These are phyloP conservation scores for Dascyllus trimaculatus DNA, from an alignment of 2,113 vertebrate species.

Conservation along the genomic window DNA sequence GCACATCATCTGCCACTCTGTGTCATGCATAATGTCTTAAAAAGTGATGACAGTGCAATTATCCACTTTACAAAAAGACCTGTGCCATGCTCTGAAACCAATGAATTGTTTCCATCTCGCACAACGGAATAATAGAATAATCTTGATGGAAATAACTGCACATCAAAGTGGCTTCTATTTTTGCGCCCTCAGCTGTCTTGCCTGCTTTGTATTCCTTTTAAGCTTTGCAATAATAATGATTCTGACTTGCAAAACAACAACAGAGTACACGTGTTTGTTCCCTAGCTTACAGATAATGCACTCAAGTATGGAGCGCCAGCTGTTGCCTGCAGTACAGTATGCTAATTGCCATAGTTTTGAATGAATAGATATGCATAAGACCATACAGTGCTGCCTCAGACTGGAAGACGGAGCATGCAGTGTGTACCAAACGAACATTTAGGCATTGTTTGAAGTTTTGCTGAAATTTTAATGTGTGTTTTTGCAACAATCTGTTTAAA, in stretches of 20 bases:
- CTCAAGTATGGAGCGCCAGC: constrained; percentile 67
- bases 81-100: constrained; percentile 5
- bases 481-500: constrained; percentile 4
- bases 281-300: constrained; percentile 64
- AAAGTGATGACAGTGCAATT: constrained; percentile 14
- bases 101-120: constrained; percentile 14
- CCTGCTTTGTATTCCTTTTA: constrained; percentile 55
- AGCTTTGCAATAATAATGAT: constrained; percentile 69
- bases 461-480: constrained; percentile 3
- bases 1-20: neutral
- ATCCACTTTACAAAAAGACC: constrained; percentile 26
- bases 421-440: constrained; percentile 22
- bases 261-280: constrained; percentile 64
- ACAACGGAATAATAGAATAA: constrained; percentile 24
- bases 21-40: constrained; percentile 6
- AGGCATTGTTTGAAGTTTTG: neutral
- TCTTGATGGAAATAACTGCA: constrained; percentile 32
- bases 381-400: constrained; percentile 32
- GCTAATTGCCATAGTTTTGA: constrained; percentile 71
- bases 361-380: constrained; percentile 44
- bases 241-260: constrained; percentile 71
- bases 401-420: constrained; percentile 7
- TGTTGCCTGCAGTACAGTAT: constrained; percentile 75
- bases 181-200: constrained; percentile 40
- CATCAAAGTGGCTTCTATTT: constrained; percentile 37